Evolutionary conservation across 2,113 vertebrate species (phyloP), one percentile per base, ranked within the genome.

Genomic region (Eptesicus fuscus): DNA sequence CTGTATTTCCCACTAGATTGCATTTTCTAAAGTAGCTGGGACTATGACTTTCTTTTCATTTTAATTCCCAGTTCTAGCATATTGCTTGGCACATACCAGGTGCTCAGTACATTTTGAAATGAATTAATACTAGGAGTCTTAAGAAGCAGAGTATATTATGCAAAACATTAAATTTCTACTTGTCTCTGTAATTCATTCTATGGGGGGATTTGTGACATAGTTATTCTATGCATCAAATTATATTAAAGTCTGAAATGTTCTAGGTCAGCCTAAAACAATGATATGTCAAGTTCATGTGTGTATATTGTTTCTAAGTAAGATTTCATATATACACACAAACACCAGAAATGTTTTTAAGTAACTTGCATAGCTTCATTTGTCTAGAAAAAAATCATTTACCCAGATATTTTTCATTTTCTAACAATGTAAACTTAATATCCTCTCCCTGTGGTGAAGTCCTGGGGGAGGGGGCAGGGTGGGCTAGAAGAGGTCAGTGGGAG

Each of bases 321-420:
- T 79, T 83, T 63, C 23, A 63, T 70, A 69, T 2, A 65, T 8
- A 71, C 32, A 78, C 18, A 71, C 13, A 74, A 61, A 49, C 3
- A 40, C 22, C 42, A 40, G 22, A 94, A 87, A 18, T 47, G 63
- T 86, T 94, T 90, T 91, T 28, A 74, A 96, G 22, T 18, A 92
- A 61, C 37, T 87, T 83, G 35, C 4, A 6, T 53, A 42, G 22
- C 14, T 85, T 93, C 23, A 23, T 7, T 51, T 69, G 16, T 83
- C 42, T 56, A 18, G 71, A 40, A 90, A 76, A 67, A 30, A 69
- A 51, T 14, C 25, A 67, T 13, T 53, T 20, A 56, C 23, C 17
- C 23, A 74, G n/a, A n/a, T 83, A 40, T 83, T 82, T 93, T 83
- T 56, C 7, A 88, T 91, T 88, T 91, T 22, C 59, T 88, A 53